phyloP scores from a whole-genome alignment of 2,113 vertebrate genomes.

The Ovis canadensis region DNA sequence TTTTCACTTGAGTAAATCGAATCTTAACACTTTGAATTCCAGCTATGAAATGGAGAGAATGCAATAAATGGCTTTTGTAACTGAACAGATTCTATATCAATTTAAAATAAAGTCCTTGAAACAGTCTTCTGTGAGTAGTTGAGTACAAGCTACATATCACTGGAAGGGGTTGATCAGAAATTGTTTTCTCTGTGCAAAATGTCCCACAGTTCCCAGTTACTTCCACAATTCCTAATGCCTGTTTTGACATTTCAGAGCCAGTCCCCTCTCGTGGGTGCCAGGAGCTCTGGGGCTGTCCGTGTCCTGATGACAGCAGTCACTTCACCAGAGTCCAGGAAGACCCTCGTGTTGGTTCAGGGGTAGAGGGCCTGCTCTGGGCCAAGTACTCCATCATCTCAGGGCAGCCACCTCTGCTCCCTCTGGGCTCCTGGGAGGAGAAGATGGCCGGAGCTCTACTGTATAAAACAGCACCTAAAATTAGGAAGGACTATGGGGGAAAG shows the following conservation, averaged over 20 bases:
- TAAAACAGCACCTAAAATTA: neutral
- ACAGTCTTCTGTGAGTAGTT: neutral
- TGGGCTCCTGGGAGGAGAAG: neutral
- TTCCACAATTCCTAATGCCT: neutral
- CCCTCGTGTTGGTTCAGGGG: neutral
- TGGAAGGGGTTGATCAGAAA: neutral
- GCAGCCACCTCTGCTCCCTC: neutral
- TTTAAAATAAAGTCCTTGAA: constrained; percentile 15
- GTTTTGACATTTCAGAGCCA: neutral
- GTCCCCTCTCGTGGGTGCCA: neutral
- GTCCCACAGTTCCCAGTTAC: neutral
- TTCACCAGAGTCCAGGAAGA: neutral
- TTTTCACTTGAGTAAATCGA: neutral
- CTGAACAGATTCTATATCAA: neutral
- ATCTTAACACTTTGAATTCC: neutral
- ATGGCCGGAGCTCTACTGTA: neutral
- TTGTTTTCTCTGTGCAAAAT: neutral
- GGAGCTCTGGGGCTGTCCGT: neutral
- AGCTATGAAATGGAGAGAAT: constrained; percentile 37
- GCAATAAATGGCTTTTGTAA: constrained; percentile 45
- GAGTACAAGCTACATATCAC: neutral
- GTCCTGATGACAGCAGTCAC: neutral
- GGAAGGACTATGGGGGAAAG: neutral
- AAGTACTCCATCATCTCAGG: neutral
- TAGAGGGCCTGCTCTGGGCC: neutral